A percentile compares a stretch with the other conserved stretches of the same genome.
Conservation (phyloP, 2,797 vertebrate genomes). For the Oreochromis grahami region DNA sequence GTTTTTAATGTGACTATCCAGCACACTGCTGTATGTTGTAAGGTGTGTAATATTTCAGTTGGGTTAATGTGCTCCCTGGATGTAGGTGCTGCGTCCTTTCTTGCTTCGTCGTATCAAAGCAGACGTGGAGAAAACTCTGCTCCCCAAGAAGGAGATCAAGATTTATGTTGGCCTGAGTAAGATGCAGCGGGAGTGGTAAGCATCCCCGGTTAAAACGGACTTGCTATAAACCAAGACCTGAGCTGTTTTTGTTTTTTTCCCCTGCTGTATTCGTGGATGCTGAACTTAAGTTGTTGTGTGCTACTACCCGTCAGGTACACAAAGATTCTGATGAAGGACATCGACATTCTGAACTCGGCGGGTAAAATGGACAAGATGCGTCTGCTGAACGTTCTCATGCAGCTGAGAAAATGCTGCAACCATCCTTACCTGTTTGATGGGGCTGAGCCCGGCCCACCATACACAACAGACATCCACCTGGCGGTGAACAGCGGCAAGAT, state of each 20-base stretch:
- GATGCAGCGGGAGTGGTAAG: constrained; percentile 98
- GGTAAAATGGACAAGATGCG: constrained; percentile 99
- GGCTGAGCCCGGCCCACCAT: constrained; percentile 94
- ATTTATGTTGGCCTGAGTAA: constrained; percentile 98
- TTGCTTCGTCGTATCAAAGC: constrained; percentile 97
- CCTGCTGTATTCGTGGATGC: not conserved
- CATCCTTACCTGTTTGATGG: constrained; percentile 97
- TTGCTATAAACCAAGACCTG: not conserved
- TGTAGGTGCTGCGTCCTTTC: constrained; percentile 92
- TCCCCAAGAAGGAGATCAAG: constrained; percentile 98
- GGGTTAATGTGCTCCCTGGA: not conserved
- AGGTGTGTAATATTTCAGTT: not conserved
- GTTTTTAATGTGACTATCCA: not conserved
- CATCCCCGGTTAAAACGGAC: not conserved
- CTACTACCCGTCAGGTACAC: constrained; percentile 84
- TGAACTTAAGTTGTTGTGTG: not conserved
- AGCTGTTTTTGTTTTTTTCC: not conserved
- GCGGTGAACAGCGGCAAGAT: constrained; percentile 98
- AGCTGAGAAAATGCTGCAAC: constrained; percentile 97
- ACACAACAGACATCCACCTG: constrained; percentile 96
- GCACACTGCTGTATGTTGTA: not conserved
- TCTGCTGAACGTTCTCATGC: constrained; percentile 94
- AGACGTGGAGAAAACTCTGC: constrained; percentile 96
- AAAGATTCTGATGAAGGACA: constrained; percentile 98
- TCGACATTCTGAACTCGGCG: constrained; percentile 97